Evolutionary conservation across 2,797 vertebrate species (phyloP).

Genomic region (Etheostoma perlongum): DNA sequence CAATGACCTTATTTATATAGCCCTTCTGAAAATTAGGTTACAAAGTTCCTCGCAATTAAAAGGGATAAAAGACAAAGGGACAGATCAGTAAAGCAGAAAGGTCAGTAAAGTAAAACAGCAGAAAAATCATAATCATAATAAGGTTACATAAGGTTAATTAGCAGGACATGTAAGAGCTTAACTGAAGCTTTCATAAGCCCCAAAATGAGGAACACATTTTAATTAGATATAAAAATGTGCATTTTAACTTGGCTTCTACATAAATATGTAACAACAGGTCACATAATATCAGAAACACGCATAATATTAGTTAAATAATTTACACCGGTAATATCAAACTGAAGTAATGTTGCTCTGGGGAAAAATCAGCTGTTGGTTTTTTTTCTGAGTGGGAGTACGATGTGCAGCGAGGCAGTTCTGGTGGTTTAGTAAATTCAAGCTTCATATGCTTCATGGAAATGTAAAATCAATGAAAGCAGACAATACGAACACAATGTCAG

Average conservation of each 20-base stretch:
- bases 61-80: slow-evolving; percentile 54
- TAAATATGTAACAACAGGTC: slow-evolving; percentile 16
- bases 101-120: slow-evolving; percentile 49
- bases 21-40: slow-evolving; percentile 33
- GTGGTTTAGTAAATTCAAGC: neutral
- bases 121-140: slow-evolving; percentile 49
- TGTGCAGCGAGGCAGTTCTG: neutral
- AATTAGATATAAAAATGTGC: slow-evolving; percentile 38
- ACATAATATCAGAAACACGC: neutral
- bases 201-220: slow-evolving; percentile 26
- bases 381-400: neutral
- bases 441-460: neutral
- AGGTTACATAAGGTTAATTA: slow-evolving; percentile 64
- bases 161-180: slow-evolving; percentile 46
- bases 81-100: slow-evolving; percentile 60
- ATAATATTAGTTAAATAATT: neutral
- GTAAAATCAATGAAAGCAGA: neutral
- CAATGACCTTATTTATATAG: slow-evolving; percentile 65
- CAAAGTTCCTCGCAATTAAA: slow-evolving; percentile 52
- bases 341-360: neutral
- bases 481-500: neutral
- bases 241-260: slow-evolving; percentile 1
- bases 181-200: slow-evolving; percentile 28
- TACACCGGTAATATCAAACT: neutral
- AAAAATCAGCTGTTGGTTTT: neutral